Conservation (phyloP, 2,888 invertebrate genomes). For the Dyspetes luteomarginatus region DNA sequence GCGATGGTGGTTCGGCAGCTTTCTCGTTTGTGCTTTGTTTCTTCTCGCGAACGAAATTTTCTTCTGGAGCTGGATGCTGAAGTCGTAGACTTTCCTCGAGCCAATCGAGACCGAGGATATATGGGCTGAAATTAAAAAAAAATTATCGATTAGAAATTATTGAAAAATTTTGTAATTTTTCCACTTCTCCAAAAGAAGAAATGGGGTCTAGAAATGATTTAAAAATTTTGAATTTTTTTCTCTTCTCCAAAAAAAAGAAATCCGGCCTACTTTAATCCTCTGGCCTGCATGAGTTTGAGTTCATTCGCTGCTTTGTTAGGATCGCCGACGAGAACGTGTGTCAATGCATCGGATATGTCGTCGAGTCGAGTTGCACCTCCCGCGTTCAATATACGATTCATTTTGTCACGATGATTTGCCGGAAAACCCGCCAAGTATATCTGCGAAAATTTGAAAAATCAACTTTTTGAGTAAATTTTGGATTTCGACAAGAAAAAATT, state of each 20-base stretch:
- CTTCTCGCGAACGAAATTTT: slow-evolving; percentile 79
- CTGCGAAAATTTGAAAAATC: slow-evolving; percentile 80
- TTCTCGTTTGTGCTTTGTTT: slow-evolving; percentile 70
- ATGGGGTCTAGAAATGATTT: too few species aligned
- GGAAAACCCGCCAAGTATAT: slow-evolving; percentile 89
- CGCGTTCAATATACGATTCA: slow-evolving; percentile 88
- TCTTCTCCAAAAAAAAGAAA: not conserved
- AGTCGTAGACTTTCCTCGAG: slow-evolving; percentile 89
- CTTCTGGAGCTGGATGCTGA: slow-evolving; percentile 86
- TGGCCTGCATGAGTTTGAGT: slow-evolving; percentile 80
- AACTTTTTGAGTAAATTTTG: not conserved
- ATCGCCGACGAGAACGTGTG: slow-evolving; percentile 92
- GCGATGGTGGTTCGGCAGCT: slow-evolving; percentile 85
- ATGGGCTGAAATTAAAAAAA: slow-evolving; percentile 83
- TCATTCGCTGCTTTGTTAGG: slow-evolving; percentile 83
- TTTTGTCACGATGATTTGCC: slow-evolving; percentile 87
- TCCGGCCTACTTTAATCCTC: slow-evolving; percentile 73
- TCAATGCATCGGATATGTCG: slow-evolving; percentile 89
- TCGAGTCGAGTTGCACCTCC: slow-evolving; percentile 94
- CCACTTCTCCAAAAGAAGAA: too few species aligned
- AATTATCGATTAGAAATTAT: slow-evolving; percentile 50
- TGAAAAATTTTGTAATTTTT: slow-evolving; percentile 15
- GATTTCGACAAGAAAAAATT: too few species aligned
- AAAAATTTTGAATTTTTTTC: slow-evolving; percentile 27
- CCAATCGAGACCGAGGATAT: slow-evolving; percentile 90